phyloP scores from a whole-genome alignment of 2,888 invertebrate species.

The Coenonympha arcania region DNA sequence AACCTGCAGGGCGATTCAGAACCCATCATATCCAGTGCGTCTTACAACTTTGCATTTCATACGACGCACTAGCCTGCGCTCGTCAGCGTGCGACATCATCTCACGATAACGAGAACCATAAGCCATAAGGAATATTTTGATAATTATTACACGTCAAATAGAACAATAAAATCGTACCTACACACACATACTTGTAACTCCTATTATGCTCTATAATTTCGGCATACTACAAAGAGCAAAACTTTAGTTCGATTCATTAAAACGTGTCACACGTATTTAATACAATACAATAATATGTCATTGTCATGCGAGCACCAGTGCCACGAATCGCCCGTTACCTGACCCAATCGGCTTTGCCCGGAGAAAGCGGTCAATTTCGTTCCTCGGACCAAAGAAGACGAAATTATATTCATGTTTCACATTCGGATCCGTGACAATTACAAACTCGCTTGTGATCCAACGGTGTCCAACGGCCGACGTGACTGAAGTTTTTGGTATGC shows the following conservation, averaged over 20 bases:
- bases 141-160: no score
- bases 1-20: no score
- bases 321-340: constrained; percentile 32
- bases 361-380: constrained; percentile 45
- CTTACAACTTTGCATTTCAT: no score
- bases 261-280: neutral
- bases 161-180: no score
- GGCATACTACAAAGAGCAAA: neutral
- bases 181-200: no score
- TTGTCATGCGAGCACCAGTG: constrained; percentile 28
- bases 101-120: neutral
- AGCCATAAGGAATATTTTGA: no score
- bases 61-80: no score
- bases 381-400: no score
- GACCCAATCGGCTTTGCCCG: constrained; percentile 38
- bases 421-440: constrained; percentile 12
- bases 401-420: no score
- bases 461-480: neutral
- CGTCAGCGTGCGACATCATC: no score
- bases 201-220: no score
- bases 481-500: neutral
- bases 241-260: neutral
- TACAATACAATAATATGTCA: constrained; percentile 1
- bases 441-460: constrained; percentile 1
- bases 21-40: no score